Conservation (phyloP, 2,797 vertebrate genomes). For the Amblyopsis hoosieri region DNA sequence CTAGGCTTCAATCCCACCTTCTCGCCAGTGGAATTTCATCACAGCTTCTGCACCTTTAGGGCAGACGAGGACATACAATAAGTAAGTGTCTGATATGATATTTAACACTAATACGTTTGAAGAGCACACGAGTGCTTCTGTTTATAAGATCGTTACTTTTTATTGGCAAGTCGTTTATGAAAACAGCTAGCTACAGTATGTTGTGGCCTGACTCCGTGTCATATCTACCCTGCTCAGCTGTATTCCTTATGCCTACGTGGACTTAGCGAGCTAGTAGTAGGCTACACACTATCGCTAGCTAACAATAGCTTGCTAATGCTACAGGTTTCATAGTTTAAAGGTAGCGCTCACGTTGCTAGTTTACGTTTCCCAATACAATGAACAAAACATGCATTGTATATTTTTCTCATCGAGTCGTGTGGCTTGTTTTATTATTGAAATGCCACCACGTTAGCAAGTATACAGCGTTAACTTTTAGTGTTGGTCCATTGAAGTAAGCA, state of each 20-base stretch:
- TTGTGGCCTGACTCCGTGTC: slow-evolving; percentile 78
- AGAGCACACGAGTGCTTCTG: too few species aligned
- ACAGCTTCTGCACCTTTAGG: slow-evolving; percentile 85
- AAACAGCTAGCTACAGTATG: slow-evolving; percentile 23
- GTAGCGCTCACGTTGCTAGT: background rate
- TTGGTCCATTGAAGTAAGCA: slow-evolving; percentile 38
- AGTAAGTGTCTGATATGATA: slow-evolving; percentile 71
- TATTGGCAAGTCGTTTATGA: background rate
- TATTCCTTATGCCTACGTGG: slow-evolving; percentile 81
- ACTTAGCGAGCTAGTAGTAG: slow-evolving; percentile 71
- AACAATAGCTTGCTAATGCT: slow-evolving; percentile 38
- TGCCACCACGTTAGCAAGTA: slow-evolving; percentile 18
- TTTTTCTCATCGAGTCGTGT: background rate
- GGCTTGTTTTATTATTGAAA: background rate
- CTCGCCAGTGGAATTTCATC: slow-evolving; percentile 86
- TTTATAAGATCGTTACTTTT: background rate
- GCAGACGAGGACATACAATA: slow-evolving; percentile 83
- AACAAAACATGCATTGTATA: background rate
- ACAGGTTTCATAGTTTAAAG: slow-evolving; percentile 39
- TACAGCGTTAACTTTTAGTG: slow-evolving; percentile 40
- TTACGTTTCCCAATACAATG: background rate
- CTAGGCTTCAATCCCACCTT: slow-evolving; percentile 71
- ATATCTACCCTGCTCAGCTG: slow-evolving; percentile 71
- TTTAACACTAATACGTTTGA: background rate
- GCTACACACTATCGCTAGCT: slow-evolving; percentile 41